These are phyloP conservation scores for Pseudochirops corinnae DNA, from an alignment of 2,797 vertebrate genomes.

Conservation along the genomic window DNA sequence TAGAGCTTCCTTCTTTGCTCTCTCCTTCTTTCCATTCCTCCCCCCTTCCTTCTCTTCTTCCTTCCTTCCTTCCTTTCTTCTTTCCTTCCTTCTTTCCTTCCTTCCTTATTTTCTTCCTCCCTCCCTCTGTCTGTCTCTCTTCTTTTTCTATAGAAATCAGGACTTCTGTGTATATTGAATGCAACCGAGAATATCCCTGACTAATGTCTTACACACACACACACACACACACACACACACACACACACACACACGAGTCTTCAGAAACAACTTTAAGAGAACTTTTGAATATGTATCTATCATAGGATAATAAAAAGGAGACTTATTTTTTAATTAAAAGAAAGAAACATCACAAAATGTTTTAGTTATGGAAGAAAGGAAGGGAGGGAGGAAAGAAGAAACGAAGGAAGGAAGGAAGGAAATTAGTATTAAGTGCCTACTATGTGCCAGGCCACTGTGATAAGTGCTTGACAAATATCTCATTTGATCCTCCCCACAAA, in stretches of 20 bases:
- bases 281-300: background rate
- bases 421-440: background rate
- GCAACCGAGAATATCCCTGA: background rate
- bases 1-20: background rate
- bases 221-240: background rate
- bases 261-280: background rate
- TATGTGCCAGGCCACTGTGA: background rate
- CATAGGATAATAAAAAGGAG: background rate
- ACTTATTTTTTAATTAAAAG: background rate
- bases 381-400: background rate
- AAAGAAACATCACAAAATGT: background rate
- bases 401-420: background rate
- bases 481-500: background rate
- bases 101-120: background rate
- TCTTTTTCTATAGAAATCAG: background rate
- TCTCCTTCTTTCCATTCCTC: background rate
- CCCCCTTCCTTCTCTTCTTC: no score
- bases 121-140: background rate
- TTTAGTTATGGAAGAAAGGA: background rate
- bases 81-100: no score
- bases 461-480: background rate
- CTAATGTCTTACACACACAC: background rate
- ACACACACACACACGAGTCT: background rate
- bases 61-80: no score
- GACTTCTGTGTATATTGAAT: background rate